Evolutionary conservation across 2,888 invertebrate genomes (phyloP), one percentile per base, ranked within the genome.

Genomic region (Argyresthia goedartella): DNA sequence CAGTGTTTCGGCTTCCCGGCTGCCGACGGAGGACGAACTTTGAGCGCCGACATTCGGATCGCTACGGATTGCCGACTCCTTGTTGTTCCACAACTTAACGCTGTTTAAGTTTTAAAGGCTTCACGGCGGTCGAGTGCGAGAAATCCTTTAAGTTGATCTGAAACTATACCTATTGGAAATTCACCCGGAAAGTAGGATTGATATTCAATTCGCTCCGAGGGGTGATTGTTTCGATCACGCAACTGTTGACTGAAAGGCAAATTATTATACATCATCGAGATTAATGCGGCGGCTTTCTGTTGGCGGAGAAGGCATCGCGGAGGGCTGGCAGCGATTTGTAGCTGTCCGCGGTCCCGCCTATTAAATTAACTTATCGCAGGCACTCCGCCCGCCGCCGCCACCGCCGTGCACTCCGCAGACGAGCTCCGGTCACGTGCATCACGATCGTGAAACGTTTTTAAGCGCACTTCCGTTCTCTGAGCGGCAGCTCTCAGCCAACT

Each of bases 401-500:
- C 53, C 43, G 52, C 52, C 47, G 48, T 50, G 47, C 46, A 36
- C 15, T 25, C 36, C 39, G 48, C 3, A 25, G n/a, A 25, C 25
- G 25, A 6, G 25, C 25, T 25, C 58, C 55, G 62, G 73, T 79
- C 79, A 81, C 82, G 80, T 71, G 73, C 76, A 59, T 60, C 51
- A 65, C 71, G 67, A 76, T 73, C 73, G 72, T 67, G 64, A 76
- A 81, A 79, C 71, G 75, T 79, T 79, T 79, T 78, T 74, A 44
- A 77, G 67, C 69, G 70, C 64, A 69, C 72, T 81, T 81, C 80
- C 78, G 73, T 67, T 75, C 69, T 67, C 62, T 57, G 59, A 69
- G 66, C 60, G 56, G 66, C 63, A 25, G 25, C 25, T 25, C 25
- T 25, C 25, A 25, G 25, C 25, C 25, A 25, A 25, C 69, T 63